phyloP scores from a whole-genome alignment of 1,140 invertebrate species.

The Schlechtendalia chinensis region DNA sequence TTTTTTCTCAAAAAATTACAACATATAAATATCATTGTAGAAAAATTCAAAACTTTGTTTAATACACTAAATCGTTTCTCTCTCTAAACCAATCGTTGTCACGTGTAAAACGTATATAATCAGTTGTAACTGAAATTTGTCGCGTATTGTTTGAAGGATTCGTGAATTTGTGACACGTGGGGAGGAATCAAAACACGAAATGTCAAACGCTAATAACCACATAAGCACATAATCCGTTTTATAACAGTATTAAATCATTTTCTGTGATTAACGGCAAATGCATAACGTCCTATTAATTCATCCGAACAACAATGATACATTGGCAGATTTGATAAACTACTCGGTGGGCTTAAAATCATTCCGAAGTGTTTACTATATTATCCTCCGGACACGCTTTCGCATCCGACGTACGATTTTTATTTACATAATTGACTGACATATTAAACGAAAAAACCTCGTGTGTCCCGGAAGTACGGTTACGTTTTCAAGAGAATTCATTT shows the following conservation, averaged over 20 bases:
- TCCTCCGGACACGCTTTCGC: background rate
- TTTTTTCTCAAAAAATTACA: too few relatives aligned
- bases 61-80: too few relatives aligned
- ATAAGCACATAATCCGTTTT: background rate
- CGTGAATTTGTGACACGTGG: background rate
- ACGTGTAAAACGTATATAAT: too few relatives aligned
- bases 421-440: background rate
- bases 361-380: too few relatives aligned
- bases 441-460: too few relatives aligned
- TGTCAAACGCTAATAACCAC: background rate
- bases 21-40: too few relatives aligned
- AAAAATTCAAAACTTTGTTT: too few relatives aligned
- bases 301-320: background rate
- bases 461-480: too few relatives aligned
- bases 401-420: background rate
- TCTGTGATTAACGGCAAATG: background rate
- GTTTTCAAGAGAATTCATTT: too few relatives aligned
- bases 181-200: background rate
- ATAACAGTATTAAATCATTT: constrained; percentile 3
- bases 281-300: background rate
- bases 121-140: too few relatives aligned
- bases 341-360: background rate
- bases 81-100: too few relatives aligned
- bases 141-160: too few relatives aligned
- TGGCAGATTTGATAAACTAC: constrained; percentile 1